Conservation (phyloP, 2,888 invertebrate species). For the Rapana venosa region DNA sequence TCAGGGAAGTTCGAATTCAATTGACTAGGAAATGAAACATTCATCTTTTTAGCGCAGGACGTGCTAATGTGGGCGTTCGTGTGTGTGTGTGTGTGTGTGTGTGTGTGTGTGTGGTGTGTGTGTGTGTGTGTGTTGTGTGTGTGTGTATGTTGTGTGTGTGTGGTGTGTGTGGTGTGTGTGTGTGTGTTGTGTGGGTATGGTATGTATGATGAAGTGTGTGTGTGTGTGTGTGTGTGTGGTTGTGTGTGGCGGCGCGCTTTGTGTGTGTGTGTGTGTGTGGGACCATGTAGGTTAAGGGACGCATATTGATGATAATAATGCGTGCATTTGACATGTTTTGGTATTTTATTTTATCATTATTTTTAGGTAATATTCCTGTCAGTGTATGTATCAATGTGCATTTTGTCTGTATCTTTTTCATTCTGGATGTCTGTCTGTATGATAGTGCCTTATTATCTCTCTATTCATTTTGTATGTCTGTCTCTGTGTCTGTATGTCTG, state of each 20-base stretch:
- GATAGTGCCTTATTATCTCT: not conserved
- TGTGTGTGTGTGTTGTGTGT: not conserved
- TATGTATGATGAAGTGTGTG: not conserved
- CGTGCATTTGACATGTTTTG: no score
- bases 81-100: not conserved
- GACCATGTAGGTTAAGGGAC: no score
- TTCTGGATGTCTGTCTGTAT: not conserved
- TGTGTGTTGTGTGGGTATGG: not conserved
- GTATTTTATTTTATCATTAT: no score
- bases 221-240: not conserved
- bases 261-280: conserved; percentile 1
- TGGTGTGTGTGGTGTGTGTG: not conserved
- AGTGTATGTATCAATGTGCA: not conserved
- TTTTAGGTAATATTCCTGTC: no score
- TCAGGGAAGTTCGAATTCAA: not conserved
- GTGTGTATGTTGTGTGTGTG: not conserved
- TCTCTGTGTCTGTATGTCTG: no score
- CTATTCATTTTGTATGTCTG: not conserved
- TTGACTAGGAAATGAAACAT: not conserved
- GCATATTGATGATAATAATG: no score
- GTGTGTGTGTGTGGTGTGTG: not conserved
- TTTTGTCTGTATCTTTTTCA: not conserved
- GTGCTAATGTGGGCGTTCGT: not conserved
- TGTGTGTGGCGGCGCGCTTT: not conserved
- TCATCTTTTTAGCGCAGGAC: not conserved